Base-by-base conservation (phyloP, 2,888 invertebrate genomes). In the Holacanthella duospinosa region DNA sequence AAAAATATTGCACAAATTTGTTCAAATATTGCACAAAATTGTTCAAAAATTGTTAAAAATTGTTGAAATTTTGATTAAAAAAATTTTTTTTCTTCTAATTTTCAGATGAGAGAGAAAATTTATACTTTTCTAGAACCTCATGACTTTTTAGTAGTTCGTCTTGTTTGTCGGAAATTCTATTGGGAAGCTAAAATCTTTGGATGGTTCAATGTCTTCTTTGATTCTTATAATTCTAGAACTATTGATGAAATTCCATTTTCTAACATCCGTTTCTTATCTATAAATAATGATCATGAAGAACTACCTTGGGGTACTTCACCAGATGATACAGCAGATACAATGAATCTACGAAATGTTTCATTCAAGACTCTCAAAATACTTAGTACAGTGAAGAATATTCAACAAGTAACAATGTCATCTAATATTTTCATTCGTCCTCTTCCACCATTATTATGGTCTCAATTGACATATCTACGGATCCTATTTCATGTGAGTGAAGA, bases 41-140 rank as follows among this genome's bases (percentile, higher is more conserved):
- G n/a, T n/a, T n/a, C n/a, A n/a, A n/a, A n/a, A n/a, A n/a, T n/a
- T n/a, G n/a, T n/a, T n/a, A n/a, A n/a, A n/a, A n/a, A n/a, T n/a
- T n/a, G n/a, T n/a, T n/a, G n/a, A n/a, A n/a, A n/a, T n/a, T n/a
- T n/a, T n/a, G n/a, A n/a, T n/a, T n/a, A n/a, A 16, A 36, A 36
- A 16, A 16, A 36, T 36, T 36, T 6, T 12, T 36, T 36, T n/a
- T 54, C 16, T 26, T 19, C 21, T 21, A 29, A 12, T 29, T 56
- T 1, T 9, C 28, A 61, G 61, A 28, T 61, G 9, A 24, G 61
- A 4, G 61, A 56, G 43, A 61, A 61, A 29, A 27, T 61, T 16
- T 61, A 61, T 29, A 57, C 55, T 28, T 61, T 16, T 24, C 28
- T 61, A 2, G 19, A 9, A 19, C 56, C 43, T 9, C 19, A 26